Evolutionary conservation across 2,888 invertebrate genomes (phyloP), one percentile per base, ranked within the genome.

Genomic region (Elmis aenea): DNA sequence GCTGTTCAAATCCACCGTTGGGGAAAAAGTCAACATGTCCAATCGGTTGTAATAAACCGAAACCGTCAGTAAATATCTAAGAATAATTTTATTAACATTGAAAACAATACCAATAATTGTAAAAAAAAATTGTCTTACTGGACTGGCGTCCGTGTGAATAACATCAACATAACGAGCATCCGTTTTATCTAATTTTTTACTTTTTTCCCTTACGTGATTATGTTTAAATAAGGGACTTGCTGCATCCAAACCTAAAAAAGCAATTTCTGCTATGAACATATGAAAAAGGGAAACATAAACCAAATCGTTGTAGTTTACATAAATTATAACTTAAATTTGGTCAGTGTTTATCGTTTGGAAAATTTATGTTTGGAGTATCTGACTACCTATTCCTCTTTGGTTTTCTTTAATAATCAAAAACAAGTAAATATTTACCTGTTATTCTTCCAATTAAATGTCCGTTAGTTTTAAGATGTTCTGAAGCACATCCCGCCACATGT

Each of bases 161-260:
- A 81, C 74, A 56, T 82, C 82, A 1, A 83, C 81, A 42, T 79
- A 75, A 13, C 66, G 62, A 0, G 82, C 83, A 54, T 83, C 82
- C 3, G 69, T 69, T 14, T 70, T 69, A 51, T 80, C 80, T 26
- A 83, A 61, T 44, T 77, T 76, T 35, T 72, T 70, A 8, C 72
- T 63, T 35, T 71, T 71, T 27, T 76, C 74, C 13, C 71, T 56
- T 46, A 77, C 57, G 53, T 77, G 59, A 52, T 75, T 57, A 50
- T 67, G 67, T 48, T 80, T 71, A 55, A 81, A 89, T 0, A 90
- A 73, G 0, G 91, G 91, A 57, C 84, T 81, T 0, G 91, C 89
- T 0, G 90, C 88, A 59, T 91, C 90, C 34, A 91, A 62, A 20
- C 88, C 90, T 79, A 64, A n/a, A 56, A 58, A 42, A 13, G 24